Base-by-base conservation (phyloP, 2,888 invertebrate species). In the Folsomia manolachei region DNA sequence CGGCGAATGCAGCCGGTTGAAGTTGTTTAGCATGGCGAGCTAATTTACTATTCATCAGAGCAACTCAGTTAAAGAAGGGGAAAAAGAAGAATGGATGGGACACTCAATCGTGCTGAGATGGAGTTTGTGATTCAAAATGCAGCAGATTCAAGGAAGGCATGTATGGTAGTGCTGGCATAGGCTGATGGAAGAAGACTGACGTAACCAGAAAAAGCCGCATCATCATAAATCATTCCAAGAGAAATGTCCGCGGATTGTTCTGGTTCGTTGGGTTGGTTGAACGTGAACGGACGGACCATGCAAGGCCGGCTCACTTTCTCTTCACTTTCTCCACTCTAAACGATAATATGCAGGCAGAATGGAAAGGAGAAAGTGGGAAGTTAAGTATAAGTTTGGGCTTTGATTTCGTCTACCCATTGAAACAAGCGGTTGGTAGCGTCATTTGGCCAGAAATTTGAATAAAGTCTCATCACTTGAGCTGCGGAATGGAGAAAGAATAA, bases 131-230 rank as follows among this genome's bases (percentile, higher is more conserved):
- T 39, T 39, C 39, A 39, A 39, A 39, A 4, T 39, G 39, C 39
- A 39, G 39, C 39, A 4, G 14, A 39, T 4, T 4, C 39, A 39
- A 9, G 39, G 39, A 39, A 9, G 39, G 39, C 18, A 7, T 51
- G 51, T 11, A 51, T 56, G 56, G 7, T 24, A 7, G 39, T n/a
- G 60, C 27, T 26, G 56, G 21, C 24, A 60, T 27, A 52, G n/a
- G n/a, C n/a, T n/a, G n/a, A n/a, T n/a, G n/a, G n/a, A n/a, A n/a
- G n/a, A n/a, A n/a, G n/a, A n/a, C n/a, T n/a, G n/a, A n/a, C n/a
- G n/a, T n/a, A n/a, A n/a, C n/a, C n/a, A n/a, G 27, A 68, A 56
- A 69, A 71, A 69, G 26, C 52, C 51, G 52, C 70, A 53, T 26
- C 39, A 51, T 64, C 56, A 39, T 70, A 52, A 39, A 39, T 52